A percentile compares a stretch with the other conserved stretches of the same genome.
Evolutionary conservation across 2,113 vertebrate genomes (phyloP).

Genomic region (Notarius lentiginosus): DNA sequence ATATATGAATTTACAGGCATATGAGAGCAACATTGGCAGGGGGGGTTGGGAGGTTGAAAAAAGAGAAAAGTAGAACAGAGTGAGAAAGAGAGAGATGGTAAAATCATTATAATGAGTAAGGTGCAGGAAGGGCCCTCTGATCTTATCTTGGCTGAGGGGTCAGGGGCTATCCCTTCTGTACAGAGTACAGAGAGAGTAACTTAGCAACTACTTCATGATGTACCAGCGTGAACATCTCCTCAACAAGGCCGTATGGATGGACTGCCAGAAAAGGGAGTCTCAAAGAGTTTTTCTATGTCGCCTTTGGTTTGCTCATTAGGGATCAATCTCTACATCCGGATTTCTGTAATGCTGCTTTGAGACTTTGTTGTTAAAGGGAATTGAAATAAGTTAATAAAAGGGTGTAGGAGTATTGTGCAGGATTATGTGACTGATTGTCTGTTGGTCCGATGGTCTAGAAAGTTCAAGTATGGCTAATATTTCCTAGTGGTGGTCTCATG

Average conservation of each 20-base stretch:
- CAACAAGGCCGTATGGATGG: background rate
- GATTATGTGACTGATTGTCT: background rate
- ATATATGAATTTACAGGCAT: background rate
- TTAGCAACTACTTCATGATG: conserved; percentile 22
- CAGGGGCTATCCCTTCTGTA: conserved; percentile 16
- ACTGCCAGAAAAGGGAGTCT: background rate
- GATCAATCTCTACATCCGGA: background rate
- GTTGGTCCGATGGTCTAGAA: conserved; percentile 18
- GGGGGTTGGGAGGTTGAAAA: background rate
- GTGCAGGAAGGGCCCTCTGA: conserved; percentile 13
- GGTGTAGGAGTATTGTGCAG: background rate
- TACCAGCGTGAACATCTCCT: conserved; percentile 27
- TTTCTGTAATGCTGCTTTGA: background rate
- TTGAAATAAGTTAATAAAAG: background rate
- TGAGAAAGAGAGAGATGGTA: background rate
- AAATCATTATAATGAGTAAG: background rate
- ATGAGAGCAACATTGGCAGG: background rate
- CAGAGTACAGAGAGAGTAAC: conserved; percentile 9
- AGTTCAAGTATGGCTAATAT: conserved; percentile 12
- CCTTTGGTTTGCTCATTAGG: background rate
- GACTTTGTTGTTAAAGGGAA: background rate
- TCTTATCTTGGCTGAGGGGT: conserved; percentile 27
- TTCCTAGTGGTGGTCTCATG: conserved; percentile 61
- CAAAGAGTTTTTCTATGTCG: background rate
- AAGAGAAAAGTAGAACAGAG: background rate